Percentiles rank a stretch among this genome's conserved stretches.
These are phyloP conservation scores for Tachina grossa DNA, from an alignment of 2,888 invertebrate genomes.

Conservation along the genomic window DNA sequence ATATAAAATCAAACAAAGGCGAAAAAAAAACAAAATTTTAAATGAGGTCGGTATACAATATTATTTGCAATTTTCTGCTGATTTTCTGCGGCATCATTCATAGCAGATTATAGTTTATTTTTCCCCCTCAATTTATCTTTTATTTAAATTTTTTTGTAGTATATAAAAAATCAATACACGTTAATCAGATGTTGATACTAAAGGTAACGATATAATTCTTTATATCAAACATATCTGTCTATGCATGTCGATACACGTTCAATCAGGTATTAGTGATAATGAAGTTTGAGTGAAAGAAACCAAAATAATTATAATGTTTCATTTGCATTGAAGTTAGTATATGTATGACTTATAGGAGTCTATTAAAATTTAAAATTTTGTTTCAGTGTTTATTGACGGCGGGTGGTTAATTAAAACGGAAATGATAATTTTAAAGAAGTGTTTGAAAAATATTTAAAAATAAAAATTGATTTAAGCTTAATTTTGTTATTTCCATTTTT, in stretches of 20 bases:
- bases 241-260: not conserved
- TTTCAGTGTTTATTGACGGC: conserved; percentile 61
- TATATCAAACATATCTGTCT: not conserved
- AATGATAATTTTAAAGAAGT: conserved; percentile 74
- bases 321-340: conserved; percentile 59
- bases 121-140: not conserved
- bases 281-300: not conserved
- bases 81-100: conserved; percentile 65
- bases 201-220: conserved; percentile 5
- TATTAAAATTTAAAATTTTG: not conserved
- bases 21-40: conserved; percentile 2
- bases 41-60: conserved; percentile 58
- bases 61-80: conserved; percentile 59
- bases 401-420: conserved; percentile 79
- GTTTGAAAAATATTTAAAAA: not conserved
- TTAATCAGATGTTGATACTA: conserved; percentile 32
- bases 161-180: conserved; percentile 20
- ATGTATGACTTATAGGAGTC: not conserved
- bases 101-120: conserved; percentile 1
- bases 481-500: not conserved
- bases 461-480: not conserved
- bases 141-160: not conserved
- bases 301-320: not conserved
- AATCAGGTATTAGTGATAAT: not conserved
- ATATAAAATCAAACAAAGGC: conserved; percentile 36